Evolutionary conservation across 2,888 invertebrate species (phyloP).

Genomic region (Erannis defoliaria): DNA sequence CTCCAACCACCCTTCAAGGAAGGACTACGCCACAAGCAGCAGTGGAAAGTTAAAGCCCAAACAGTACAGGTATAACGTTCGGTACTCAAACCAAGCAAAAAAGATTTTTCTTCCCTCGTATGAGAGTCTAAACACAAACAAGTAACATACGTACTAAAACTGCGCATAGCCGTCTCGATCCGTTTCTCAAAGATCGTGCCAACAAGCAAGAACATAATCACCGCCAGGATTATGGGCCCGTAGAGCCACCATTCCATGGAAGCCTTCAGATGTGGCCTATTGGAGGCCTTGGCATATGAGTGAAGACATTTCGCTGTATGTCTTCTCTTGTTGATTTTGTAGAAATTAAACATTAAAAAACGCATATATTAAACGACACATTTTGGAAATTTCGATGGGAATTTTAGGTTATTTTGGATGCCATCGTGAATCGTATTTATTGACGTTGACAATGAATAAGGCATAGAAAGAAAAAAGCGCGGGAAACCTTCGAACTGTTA

Average conservation of each 20-base stretch:
- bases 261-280: not conserved
- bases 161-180: constrained; percentile 60
- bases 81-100: not conserved
- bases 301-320: not conserved
- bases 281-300: not conserved
- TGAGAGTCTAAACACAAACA: not conserved
- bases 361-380: not conserved
- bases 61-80: too few relatives aligned
- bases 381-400: not conserved
- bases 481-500: too few relatives aligned
- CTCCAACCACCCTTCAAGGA: too few relatives aligned
- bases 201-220: constrained; percentile 71
- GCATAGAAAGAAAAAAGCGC: too few relatives aligned
- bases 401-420: constrained; percentile 8
- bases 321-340: not conserved
- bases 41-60: not conserved
- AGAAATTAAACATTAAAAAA: constrained; percentile 1
- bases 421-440: not conserved
- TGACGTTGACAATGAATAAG: constrained; percentile 7
- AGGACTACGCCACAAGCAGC: too few relatives aligned
- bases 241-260: constrained; percentile 69
- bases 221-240: constrained; percentile 65
- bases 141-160: constrained; percentile 60
- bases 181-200: constrained; percentile 71
- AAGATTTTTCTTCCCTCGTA: not conserved